phyloP scores from a whole-genome alignment of 2,797 vertebrate species.

The Nannoperca obscura region DNA sequence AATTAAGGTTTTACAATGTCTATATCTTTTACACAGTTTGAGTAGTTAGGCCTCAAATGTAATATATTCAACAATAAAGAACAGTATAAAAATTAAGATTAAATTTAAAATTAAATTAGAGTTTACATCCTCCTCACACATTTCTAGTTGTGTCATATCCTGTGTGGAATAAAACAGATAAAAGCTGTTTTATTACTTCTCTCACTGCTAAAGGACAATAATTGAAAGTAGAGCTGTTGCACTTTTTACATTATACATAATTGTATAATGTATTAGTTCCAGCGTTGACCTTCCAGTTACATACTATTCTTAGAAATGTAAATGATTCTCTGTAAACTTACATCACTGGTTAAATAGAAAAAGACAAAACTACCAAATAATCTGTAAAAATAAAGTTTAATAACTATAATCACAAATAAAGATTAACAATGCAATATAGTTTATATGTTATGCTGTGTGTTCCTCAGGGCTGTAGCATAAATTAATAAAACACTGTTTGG shows the following conservation, averaged over 20 bases:
- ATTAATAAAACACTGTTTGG: neutral
- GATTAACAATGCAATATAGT: neutral
- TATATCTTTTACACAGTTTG: neutral
- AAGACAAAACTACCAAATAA: constrained; percentile 18
- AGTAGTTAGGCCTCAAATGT: neutral
- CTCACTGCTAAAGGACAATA: neutral
- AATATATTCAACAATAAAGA: neutral
- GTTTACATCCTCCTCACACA: neutral
- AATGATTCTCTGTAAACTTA: constrained; percentile 4
- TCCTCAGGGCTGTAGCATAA: neutral
- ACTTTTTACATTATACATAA: neutral
- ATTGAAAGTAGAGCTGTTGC: neutral
- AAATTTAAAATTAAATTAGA: neutral
- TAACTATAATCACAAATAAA: constrained; percentile 5
- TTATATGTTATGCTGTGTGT: neutral
- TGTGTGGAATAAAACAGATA: neutral
- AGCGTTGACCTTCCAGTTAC: neutral
- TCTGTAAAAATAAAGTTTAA: neutral
- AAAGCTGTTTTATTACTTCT: constrained; percentile 1
- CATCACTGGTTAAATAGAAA: constrained; percentile 23
- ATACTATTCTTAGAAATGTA: neutral
- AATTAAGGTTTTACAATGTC: neutral
- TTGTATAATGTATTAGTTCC: neutral
- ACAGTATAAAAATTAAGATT: neutral
- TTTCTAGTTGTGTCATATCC: neutral